Evolutionary conservation across 2,888 invertebrate species (phyloP), one percentile per base, ranked within the genome.

Genomic region (Chrysodeixis includens): DNA sequence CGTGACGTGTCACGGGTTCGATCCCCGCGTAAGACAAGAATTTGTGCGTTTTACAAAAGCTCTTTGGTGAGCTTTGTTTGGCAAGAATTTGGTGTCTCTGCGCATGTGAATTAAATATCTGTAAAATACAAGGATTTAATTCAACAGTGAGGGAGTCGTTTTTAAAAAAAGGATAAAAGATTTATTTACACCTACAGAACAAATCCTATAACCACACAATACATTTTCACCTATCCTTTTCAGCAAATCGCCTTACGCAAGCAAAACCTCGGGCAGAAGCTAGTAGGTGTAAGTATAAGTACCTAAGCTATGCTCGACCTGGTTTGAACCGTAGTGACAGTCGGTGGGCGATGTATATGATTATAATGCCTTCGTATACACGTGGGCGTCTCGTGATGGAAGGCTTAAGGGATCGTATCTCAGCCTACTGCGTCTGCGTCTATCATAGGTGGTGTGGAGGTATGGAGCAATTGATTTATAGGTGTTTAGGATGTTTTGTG

Each of bases 271-370:
- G n/a, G 40, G n/a, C n/a, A 7, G 40, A n/a, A 40, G 40, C 1
- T 35, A 35, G 35, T 35, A 35, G 35, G 35, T 40, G 40, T 40
- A 40, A 1, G 5, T 40, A 6, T 40, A 7, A 26, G 14, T n/a
- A 40, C 40, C 40, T 40, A n/a, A n/a, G 40, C 14, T 40, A 40
- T n/a, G 40, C 40, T 40, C n/a, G 40, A 40, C 40, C 40, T n/a
- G 40, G n/a, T 40, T 40, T 40, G 40, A 40, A n/a, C 40, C n/a
- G n/a, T n/a, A 40, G 40, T 40, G 40, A 40, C 40, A n/a, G 40
- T 40, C 1, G 40, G 40, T 40, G 40, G 40, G 40, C 40, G 40
- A 40, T 40, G 40, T 40, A 40, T 40, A 40, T 40, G 40, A 40
- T 40, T 40, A 40, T 40, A 40, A 40, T 40, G 40, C 5, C n/a